Conservation (phyloP, 1,140 invertebrate genomes). For the Antheraea pernyi region DNA sequence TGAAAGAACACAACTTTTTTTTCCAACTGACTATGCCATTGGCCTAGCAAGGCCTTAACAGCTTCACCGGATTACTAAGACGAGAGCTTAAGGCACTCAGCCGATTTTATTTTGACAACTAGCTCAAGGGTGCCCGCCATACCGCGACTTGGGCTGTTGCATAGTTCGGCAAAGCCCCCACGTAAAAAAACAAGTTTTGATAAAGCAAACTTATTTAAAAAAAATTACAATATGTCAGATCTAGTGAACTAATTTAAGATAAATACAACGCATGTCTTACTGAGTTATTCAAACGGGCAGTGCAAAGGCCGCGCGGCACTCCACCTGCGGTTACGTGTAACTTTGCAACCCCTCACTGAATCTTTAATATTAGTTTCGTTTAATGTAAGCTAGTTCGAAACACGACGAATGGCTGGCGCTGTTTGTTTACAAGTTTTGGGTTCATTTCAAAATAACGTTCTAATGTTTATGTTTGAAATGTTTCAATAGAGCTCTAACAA, state of each 20-base stretch:
- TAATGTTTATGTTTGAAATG: not conserved
- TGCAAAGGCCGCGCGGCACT: slow-evolving; percentile 48
- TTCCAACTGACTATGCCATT: too few species aligned
- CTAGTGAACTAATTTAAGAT: slow-evolving; percentile 23
- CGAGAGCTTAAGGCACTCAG: too few species aligned
- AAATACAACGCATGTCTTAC: slow-evolving; percentile 22
- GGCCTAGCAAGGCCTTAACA: too few species aligned
- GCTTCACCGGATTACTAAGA: too few species aligned
- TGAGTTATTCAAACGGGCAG: slow-evolving; percentile 65
- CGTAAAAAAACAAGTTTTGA: too few species aligned
- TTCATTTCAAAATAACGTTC: not conserved
- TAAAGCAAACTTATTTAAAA: too few species aligned
- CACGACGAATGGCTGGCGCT: slow-evolving; percentile 39
- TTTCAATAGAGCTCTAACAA: not conserved
- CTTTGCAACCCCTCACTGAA: slow-evolving; percentile 73
- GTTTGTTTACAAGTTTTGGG: slow-evolving; percentile 37
- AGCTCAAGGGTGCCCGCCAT: too few species aligned
- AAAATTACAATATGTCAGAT: slow-evolving; percentile 11
- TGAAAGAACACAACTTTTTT: too few species aligned
- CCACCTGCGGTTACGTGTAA: slow-evolving; percentile 72
- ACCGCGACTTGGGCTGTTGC: too few species aligned
- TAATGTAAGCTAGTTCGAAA: slow-evolving; percentile 67
- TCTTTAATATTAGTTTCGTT: slow-evolving; percentile 75
- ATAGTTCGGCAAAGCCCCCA: too few species aligned
- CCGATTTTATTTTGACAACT: too few species aligned